phyloP scores from a whole-genome alignment of 2,797 vertebrate genomes.

The Acanthurus leucopareius region DNA sequence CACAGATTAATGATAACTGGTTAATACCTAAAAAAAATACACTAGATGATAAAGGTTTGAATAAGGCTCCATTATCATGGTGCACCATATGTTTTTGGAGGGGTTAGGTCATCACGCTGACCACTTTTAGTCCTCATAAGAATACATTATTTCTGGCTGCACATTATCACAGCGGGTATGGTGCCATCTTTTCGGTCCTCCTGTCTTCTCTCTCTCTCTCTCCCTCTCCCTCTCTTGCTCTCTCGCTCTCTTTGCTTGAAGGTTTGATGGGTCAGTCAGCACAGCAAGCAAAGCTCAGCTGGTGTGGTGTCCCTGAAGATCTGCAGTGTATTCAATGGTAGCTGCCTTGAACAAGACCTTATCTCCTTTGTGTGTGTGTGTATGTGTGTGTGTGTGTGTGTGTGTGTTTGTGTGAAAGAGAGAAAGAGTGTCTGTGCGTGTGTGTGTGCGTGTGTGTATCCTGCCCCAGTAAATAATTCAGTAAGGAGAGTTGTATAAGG shows the following conservation, averaged over 20 bases:
- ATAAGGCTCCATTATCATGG: neutral
- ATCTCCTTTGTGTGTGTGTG: slow-evolving; percentile 20
- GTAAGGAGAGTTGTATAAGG: slow-evolving; percentile 61
- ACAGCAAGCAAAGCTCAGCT: slow-evolving; percentile 47
- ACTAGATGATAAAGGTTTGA: neutral
- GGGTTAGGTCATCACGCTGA: slow-evolving; percentile 6
- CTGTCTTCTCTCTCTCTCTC: too few species aligned
- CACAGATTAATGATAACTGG: neutral
- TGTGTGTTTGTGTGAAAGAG: slow-evolving; percentile 2
- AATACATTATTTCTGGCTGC: slow-evolving; percentile 42
- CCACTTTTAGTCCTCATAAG: slow-evolving; percentile 30
- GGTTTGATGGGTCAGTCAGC: slow-evolving; percentile 60
- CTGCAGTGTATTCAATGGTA: slow-evolving; percentile 45
- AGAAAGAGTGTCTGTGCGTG: neutral
- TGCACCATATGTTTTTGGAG: neutral
- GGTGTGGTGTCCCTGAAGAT: slow-evolving; percentile 55
- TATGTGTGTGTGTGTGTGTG: neutral
- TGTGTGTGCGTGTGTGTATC: slow-evolving; percentile 32
- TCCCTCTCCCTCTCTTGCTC: too few species aligned
- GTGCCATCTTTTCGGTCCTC: neutral
- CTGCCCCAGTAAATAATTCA: slow-evolving; percentile 79
- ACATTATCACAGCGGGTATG: slow-evolving; percentile 42
- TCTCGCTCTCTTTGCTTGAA: slow-evolving; percentile 16
- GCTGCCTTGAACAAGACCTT: slow-evolving; percentile 62
- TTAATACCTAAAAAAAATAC: neutral